Evolutionary conservation across 1,140 invertebrate species (phyloP), one percentile per base, ranked within the genome.

Genomic region (Pteromalus puparum): DNA sequence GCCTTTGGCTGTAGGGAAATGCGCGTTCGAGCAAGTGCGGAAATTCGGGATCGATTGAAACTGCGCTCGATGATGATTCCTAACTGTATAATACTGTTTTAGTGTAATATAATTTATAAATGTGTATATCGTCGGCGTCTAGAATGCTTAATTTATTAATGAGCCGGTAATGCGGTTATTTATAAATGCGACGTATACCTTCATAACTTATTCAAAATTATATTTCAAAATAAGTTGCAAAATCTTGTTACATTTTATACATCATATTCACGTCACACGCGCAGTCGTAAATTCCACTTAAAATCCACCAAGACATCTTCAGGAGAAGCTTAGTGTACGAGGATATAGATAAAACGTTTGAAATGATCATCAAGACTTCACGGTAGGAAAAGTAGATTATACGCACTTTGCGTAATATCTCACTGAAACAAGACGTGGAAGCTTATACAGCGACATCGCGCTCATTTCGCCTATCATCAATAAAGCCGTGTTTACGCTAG

Each of bases 401-500:
- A 77, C 26, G 26, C 18, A 78, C 24, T 65, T 78, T 65, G 24
- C 53, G 53, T n/a, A 65, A 65, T 34, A 28, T 28, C 18, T 61
- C 30, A 15, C 26, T 28, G 67, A 28, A 48, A 76, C 26, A 15
- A 48, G 24, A n/a, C n/a, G 61, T n/a, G n/a, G 24, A 75, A 46
- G 72, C 72, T 53, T 42, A 42, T 0, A 42, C 13, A 76, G 46
- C 26, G 53, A 65, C 67, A 5, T 18, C 53, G 65, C 30, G 30
- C 3, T 68, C 61, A 13, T 15, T 70, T 80, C 13, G 61, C 30
- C 30, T 67, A 42, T 15, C 65, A 80, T 67, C 65, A 68, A 68
- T 80, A 68, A 80, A 68, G 65, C 34, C 61, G 10, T 10, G 21
- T 68, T 68, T 80, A 68, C 28, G 67, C 7, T 78, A n/a, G 30